Evolutionary conservation across 2,888 invertebrate species (phyloP).

Genomic region (Harmothoe impar): DNA sequence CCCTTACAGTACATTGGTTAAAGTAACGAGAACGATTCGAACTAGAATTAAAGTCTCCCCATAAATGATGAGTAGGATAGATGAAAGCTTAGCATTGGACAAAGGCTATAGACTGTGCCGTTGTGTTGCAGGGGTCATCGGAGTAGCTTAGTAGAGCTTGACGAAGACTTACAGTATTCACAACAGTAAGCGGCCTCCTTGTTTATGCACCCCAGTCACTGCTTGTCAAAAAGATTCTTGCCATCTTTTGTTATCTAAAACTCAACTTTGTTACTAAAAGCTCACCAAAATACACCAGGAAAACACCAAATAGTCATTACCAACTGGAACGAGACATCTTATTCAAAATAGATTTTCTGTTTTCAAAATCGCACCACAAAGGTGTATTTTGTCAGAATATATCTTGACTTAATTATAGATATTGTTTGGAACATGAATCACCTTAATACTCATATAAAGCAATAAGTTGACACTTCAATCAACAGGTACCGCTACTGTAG

Average conservation of each 20-base stretch:
- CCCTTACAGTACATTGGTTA: no score
- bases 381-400: no score
- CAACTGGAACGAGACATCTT: background rate
- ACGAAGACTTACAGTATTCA: constrained; percentile 67
- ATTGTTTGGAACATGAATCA: no score
- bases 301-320: background rate
- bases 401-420: no score
- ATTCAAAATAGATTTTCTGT: no score
- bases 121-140: constrained; percentile 81
- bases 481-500: no score
- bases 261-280: background rate
- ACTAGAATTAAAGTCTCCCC: no score
- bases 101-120: constrained; percentile 31
- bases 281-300: constrained; percentile 22
- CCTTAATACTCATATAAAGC: no score
- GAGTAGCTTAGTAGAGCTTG: constrained; percentile 78
- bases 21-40: no score
- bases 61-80: background rate
- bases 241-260: background rate
- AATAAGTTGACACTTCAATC: no score
- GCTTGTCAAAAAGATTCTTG: background rate
- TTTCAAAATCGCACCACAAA: no score
- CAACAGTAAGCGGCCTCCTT: constrained; percentile 68
- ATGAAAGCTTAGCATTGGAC: background rate
- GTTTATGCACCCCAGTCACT: constrained; percentile 53